Conservation (phyloP, 2,797 vertebrate species). For the Lutjanus campechanus region DNA sequence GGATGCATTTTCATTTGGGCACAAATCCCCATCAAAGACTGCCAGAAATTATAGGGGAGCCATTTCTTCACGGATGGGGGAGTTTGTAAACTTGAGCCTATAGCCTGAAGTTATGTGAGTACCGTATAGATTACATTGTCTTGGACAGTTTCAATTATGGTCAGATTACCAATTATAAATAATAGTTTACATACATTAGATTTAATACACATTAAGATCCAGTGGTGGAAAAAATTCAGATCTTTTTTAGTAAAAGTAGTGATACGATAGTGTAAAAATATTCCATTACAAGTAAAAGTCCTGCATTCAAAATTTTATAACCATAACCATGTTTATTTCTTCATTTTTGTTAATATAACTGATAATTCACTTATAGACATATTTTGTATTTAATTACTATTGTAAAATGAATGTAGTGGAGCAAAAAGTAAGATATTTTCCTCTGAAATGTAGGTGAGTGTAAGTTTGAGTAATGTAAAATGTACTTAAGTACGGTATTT, state of each 20-base stretch:
- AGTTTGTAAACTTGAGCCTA: slow-evolving; percentile 74
- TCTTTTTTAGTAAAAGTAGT: not conserved
- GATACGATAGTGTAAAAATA: not conserved
- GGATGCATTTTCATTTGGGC: slow-evolving; percentile 85
- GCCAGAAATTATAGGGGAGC: slow-evolving; percentile 74
- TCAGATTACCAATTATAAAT: not conserved
- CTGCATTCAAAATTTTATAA: not conserved
- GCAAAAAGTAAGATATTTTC: not conserved
- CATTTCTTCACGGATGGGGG: slow-evolving; percentile 69
- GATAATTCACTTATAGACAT: too few relatives aligned
- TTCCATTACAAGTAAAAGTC: not conserved
- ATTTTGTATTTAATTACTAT: not conserved
- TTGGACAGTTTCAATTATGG: slow-evolving; percentile 5
- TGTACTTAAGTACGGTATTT: not conserved
- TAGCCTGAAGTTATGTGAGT: slow-evolving; percentile 58
- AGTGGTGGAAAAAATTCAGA: not conserved
- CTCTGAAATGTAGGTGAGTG: not conserved
- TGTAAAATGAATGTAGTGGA: not conserved
- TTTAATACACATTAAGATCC: not conserved
- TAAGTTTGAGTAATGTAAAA: not conserved
- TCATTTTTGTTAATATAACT: too few relatives aligned
- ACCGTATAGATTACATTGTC: slow-evolving; percentile 6
- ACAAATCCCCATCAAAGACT: slow-evolving; percentile 83
- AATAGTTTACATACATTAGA: slow-evolving; percentile 2
- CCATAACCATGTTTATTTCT: too few relatives aligned